Evolutionary conservation across 2,888 invertebrate genomes (phyloP).

Genomic region (Hoplodrina ambigua): DNA sequence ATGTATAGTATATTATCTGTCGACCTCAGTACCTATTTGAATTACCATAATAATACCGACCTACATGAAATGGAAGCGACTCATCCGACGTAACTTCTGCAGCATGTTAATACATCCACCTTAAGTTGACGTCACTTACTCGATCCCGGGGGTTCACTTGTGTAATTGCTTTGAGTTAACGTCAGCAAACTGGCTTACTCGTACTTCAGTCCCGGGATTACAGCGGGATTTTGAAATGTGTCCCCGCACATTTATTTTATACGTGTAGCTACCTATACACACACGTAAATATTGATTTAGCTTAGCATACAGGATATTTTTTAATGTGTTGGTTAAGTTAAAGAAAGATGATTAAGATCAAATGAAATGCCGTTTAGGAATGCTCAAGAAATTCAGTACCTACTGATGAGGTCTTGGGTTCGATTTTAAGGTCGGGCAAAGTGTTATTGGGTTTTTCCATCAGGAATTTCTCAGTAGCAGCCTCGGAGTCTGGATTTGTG

Average conservation of each 20-base stretch:
- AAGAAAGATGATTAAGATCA: too few species aligned
- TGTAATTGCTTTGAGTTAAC: constrained; percentile 69
- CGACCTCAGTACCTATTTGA: neutral
- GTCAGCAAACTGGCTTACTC: constrained; percentile 44
- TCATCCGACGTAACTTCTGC: constrained; percentile 3
- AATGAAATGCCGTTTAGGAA: too few species aligned
- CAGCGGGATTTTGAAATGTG: constrained; percentile 32
- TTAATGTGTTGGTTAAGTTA: too few species aligned
- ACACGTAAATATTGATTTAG: too few species aligned
- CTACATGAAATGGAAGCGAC: neutral
- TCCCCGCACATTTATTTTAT: constrained; percentile 14
- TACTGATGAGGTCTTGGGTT: too few species aligned
- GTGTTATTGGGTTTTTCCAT: too few species aligned
- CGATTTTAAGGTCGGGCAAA: too few species aligned
- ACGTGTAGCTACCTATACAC: neutral
- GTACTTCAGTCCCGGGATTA: constrained; percentile 44
- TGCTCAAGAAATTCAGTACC: too few species aligned
- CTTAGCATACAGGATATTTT: too few species aligned
- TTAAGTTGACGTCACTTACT: constrained; percentile 62
- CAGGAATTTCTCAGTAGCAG: too few species aligned
- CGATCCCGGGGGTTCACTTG: constrained; percentile 48
- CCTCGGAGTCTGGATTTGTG: too few species aligned
- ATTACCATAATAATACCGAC: constrained; percentile 8
- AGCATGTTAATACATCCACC: constrained; percentile 27
- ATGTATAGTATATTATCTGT: too few species aligned